These are phyloP conservation scores for Okamejei kenojei DNA, from an alignment of 2,797 vertebrate species.

Conservation along the genomic window DNA sequence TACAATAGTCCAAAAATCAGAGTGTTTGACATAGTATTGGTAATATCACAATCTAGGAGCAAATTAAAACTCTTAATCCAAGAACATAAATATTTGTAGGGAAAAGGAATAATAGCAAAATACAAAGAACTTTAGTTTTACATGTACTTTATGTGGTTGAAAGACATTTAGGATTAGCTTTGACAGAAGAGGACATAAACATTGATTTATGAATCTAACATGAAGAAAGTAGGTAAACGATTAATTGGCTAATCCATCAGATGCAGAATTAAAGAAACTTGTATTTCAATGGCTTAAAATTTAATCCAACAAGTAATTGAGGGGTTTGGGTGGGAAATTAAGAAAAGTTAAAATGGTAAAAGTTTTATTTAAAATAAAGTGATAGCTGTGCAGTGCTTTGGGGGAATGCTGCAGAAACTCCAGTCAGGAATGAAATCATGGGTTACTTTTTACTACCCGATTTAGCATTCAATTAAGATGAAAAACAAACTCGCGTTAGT, in stretches of 20 bases:
- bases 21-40: not conserved
- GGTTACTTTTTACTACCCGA: not conserved
- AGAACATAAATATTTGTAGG: too few species aligned
- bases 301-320: not conserved
- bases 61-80: not conserved
- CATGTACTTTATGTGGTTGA: not conserved
- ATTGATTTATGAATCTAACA: not conserved
- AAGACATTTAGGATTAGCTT: not conserved
- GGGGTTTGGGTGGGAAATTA: not conserved
- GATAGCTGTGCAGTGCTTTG: not conserved
- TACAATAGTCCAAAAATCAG: not conserved
- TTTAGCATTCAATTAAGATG: not conserved
- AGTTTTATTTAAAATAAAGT: not conserved
- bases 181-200: not conserved
- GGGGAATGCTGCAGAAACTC: not conserved
- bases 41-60: not conserved
- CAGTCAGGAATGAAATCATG: not conserved
- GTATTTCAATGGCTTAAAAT: not conserved
- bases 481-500: not conserved
- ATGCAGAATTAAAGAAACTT: not conserved
- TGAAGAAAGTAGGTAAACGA: not conserved
- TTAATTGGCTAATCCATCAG: not conserved
- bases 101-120: not conserved
- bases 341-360: not conserved
- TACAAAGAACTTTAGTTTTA: not conserved